A percentile compares a stretch with the other conserved stretches of the same genome.
Evolutionary conservation across 1,140 invertebrate species (phyloP).

Genomic region (Harlomillsia oculata): DNA sequence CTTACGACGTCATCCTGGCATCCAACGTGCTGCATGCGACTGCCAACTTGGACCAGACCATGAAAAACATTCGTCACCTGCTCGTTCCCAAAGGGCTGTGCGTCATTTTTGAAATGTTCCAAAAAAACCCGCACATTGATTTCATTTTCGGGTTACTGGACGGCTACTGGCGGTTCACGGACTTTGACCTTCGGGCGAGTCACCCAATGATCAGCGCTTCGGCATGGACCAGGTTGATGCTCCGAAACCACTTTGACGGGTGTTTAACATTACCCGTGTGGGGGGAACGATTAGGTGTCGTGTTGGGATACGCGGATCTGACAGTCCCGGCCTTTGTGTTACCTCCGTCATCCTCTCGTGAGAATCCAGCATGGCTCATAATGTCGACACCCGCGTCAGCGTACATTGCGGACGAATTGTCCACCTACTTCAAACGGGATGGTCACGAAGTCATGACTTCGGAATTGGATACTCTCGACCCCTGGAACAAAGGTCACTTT

Average conservation of each 20-base stretch:
- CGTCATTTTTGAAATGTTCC: not conserved
- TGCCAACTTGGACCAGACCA: not conserved
- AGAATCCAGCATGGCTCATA: constrained; percentile 1
- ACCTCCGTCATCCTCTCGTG: no score
- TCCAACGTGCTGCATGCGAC: constrained; percentile 19
- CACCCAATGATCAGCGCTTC: not conserved
- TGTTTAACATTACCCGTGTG: not conserved
- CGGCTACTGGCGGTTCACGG: constrained; percentile 13
- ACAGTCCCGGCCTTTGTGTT: not conserved
- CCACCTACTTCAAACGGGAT: no score
- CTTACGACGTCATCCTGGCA: constrained; percentile 15
- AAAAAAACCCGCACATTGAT: not conserved
- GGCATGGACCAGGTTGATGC: not conserved
- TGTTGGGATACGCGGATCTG: not conserved
- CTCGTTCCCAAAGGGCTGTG: not conserved
- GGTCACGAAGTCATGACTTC: no score
- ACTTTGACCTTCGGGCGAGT: not conserved
- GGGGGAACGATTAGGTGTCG: not conserved
- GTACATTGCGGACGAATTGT: not conserved
- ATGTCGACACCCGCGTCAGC: not conserved
- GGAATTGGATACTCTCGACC: no score
- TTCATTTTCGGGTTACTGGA: not conserved
- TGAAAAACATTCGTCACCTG: constrained; percentile 1
- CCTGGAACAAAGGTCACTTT: not conserved
- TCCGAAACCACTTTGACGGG: not conserved